These are phyloP conservation scores for Okapia johnstoni DNA, from an alignment of 2,113 vertebrate genomes.

Conservation along the genomic window DNA sequence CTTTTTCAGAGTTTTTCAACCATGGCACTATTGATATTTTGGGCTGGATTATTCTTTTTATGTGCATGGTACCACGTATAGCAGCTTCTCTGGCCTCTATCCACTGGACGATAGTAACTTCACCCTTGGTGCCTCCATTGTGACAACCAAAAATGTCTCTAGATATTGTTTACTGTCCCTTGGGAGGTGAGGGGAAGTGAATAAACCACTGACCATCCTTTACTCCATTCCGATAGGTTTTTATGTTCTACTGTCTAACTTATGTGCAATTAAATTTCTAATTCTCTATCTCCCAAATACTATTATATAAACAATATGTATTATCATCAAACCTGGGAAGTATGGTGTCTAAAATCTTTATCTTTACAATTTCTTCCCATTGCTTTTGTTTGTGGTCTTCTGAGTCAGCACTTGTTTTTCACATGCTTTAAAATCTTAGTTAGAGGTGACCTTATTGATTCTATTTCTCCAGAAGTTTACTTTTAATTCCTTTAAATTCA, in stretches of 20 bases:
- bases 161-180: background rate
- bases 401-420: too few relatives aligned
- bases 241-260: background rate
- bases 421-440: background rate
- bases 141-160: background rate
- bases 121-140: too few relatives aligned
- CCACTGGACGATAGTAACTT: too few relatives aligned
- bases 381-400: background rate
- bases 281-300: too few relatives aligned
- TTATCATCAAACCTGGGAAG: background rate
- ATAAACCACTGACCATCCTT: background rate
- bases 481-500: background rate
- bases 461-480: background rate
- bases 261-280: background rate
- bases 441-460: background rate
- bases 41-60: background rate
- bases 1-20: background rate
- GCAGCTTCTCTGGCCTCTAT: background rate
- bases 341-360: background rate
- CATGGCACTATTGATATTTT: too few relatives aligned
- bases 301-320: background rate
- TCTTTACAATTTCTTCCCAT: background rate
- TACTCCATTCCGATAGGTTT: background rate
- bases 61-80: background rate
- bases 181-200: background rate